Conservation (phyloP, 2,113 vertebrate genomes). For the Myrmecobius fasciatus region DNA sequence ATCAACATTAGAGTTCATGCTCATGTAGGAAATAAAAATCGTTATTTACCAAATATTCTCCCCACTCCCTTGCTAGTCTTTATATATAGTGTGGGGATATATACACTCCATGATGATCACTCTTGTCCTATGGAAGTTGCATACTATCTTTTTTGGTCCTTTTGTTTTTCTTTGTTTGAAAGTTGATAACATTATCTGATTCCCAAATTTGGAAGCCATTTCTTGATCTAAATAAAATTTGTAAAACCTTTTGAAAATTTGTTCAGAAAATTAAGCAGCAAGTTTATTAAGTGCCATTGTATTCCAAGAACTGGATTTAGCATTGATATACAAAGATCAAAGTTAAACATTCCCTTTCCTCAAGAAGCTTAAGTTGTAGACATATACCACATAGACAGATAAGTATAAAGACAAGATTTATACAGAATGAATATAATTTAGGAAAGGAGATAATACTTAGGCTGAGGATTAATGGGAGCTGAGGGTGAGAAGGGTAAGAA, state of each 20-base stretch:
- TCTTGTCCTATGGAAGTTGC: neutral
- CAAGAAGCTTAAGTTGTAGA: neutral
- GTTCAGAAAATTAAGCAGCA: neutral
- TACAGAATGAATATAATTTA: neutral
- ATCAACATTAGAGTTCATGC: neutral
- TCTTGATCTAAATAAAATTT: neutral
- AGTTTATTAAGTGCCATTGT: neutral
- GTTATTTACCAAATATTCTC: neutral
- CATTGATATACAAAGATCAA: neutral
- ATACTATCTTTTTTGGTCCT: neutral
- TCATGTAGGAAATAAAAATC: neutral
- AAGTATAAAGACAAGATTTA: neutral
- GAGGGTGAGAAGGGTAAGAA: neutral
- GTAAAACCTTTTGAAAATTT: neutral
- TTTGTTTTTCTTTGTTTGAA: neutral
- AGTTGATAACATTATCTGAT: neutral
- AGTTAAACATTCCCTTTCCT: neutral
- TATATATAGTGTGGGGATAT: neutral
- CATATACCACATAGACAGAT: neutral
- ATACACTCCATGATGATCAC: neutral
- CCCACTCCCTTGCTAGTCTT: neutral
- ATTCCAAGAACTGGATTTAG: neutral
- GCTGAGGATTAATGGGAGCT: neutral
- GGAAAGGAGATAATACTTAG: neutral
- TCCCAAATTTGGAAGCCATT: neutral